phyloP scores from a whole-genome alignment of 2,797 vertebrate genomes.

The Pseudopleuronectes americanus region DNA sequence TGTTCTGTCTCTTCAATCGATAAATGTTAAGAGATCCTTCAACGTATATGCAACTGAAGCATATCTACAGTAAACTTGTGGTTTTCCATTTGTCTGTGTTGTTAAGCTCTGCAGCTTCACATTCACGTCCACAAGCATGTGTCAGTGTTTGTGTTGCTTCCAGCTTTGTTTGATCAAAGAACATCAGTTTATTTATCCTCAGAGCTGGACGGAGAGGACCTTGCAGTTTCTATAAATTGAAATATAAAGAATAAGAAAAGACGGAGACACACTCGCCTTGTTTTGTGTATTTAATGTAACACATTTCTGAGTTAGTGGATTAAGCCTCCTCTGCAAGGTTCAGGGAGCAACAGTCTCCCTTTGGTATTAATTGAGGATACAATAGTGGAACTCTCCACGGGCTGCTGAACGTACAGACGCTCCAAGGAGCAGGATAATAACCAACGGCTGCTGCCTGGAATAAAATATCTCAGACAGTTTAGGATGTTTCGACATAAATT shows the following conservation, averaged over 20 bases:
- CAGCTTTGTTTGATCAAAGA: constrained; percentile 38
- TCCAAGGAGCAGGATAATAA: constrained; percentile 12
- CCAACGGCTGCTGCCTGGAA: background rate
- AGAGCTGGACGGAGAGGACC: constrained; percentile 4
- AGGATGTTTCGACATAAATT: background rate
- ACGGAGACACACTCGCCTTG: background rate
- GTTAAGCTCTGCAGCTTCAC: constrained; percentile 14
- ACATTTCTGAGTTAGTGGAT: constrained; percentile 4
- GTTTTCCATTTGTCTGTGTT: constrained; percentile 15
- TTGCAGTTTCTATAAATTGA: constrained; percentile 31
- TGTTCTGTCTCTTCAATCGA: too few species aligned
- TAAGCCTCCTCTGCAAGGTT: constrained; percentile 15
- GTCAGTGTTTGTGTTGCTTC: constrained; percentile 17
- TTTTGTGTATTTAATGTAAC: constrained; percentile 17
- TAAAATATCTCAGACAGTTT: constrained; percentile 1
- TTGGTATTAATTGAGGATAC: constrained; percentile 25
- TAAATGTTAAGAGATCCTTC: too few species aligned
- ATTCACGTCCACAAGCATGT: constrained; percentile 23
- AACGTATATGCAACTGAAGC: too few species aligned
- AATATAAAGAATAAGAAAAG: constrained; percentile 15
- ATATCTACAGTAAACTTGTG: background rate
- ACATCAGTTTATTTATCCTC: constrained; percentile 44
- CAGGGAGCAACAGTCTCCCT: constrained; percentile 19
- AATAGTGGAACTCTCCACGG: constrained; percentile 8
- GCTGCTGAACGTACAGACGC: constrained; percentile 14